Evolutionary conservation across 2,113 vertebrate genomes (phyloP).

Genomic region (Morphnarchus princeps): DNA sequence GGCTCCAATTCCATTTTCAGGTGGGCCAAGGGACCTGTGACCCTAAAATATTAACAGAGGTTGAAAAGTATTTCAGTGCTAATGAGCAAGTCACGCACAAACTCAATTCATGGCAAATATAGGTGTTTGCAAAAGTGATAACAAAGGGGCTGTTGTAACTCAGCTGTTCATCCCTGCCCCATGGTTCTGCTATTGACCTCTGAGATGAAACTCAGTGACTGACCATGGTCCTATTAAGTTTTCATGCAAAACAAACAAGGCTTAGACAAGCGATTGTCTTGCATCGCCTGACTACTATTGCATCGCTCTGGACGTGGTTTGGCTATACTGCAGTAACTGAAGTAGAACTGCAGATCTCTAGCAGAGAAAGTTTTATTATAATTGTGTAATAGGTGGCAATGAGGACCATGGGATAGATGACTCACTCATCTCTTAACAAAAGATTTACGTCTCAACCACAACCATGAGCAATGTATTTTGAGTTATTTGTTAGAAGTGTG

Average conservation of each 20-base stretch:
- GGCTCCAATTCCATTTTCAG: not conserved
- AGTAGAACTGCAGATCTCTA: not conserved
- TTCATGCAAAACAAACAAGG: not conserved
- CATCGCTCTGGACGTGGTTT: not conserved
- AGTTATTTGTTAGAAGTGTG: not conserved
- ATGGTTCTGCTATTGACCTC: not conserved
- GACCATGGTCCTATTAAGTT: accelerated
- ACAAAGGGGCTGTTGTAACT: not conserved
- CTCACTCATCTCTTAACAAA: not conserved
- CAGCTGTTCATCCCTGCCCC: not conserved
- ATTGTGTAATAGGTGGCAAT: not conserved
- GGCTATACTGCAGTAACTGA: not conserved
- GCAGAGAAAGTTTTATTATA: not conserved
- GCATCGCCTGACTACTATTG: accelerated
- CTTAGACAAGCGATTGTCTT: not conserved
- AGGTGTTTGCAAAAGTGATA: not conserved
- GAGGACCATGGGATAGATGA: not conserved
- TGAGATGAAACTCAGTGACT: not conserved
- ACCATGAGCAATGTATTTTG: not conserved
- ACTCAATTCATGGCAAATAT: not conserved
- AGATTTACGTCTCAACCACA: not conserved
- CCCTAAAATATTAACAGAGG: not conserved
- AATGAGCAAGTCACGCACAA: not conserved
- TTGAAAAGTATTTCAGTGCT: not conserved
- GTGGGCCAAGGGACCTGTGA: not conserved